Base-by-base conservation (phyloP, 2,113 vertebrate genomes). In the Ailurus styani region DNA sequence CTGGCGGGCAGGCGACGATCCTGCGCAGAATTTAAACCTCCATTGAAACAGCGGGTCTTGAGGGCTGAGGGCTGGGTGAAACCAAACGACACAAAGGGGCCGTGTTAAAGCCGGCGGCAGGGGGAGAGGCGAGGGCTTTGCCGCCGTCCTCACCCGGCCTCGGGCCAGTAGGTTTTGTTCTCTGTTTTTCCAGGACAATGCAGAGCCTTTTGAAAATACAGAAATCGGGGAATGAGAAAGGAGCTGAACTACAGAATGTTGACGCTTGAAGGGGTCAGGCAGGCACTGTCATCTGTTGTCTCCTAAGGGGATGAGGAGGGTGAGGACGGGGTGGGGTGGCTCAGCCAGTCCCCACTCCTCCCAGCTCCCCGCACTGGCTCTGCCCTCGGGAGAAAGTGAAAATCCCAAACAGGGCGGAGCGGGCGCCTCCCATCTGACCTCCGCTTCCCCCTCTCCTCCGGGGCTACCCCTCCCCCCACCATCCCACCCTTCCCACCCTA, bases 281-380 rank as follows among this genome's bases (percentile, higher is more conserved):
- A 42, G 70, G 50, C 62, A 4, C 29, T 78, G 17, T 5, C 7
- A 34, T 40, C n/a, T 55, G 54, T 15, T 13, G 27, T 42, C 72
- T 84, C 50, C 70, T 34, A 17, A 72, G 75, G 37, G 27, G 62
- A 13, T 12, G 27, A 52, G 15, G n/a, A 55, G 6, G 5, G 15
- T 15, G 13, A 64, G 12, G 25, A 17, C 17, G 0, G 2, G 23
- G 6, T 7, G 29, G 31, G 23, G 13, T 7, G 9, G 3, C 9
- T 29, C n/a, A 60, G 34, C 27, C 21, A 17, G 37, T 9, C 37
- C 77, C n/a, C 20, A 9, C 2, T 6, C 9, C 50, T 7, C 34
- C 25, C 4, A 0, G 2, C 18, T 18, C 34, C n/a, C 3, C 0
- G 0, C 40, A 0, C 0, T 4, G 31, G 52, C 31, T 15, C 34